Evolutionary conservation across 2,888 invertebrate species (phyloP).

Genomic region (Drosophila borborema): DNA sequence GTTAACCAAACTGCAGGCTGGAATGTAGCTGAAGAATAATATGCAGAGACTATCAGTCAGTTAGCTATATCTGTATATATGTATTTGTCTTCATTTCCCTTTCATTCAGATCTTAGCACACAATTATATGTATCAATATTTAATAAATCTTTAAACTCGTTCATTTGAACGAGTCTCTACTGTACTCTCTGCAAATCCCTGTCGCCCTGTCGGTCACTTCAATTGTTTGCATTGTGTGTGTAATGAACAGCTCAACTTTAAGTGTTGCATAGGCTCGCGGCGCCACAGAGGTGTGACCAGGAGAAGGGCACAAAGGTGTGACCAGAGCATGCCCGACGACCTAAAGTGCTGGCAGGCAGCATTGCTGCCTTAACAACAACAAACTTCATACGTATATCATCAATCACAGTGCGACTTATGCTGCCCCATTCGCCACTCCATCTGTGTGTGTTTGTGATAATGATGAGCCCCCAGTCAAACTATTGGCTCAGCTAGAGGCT

Average conservation of each 20-base stretch:
- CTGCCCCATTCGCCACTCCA: constrained; percentile 1
- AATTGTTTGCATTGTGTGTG: neutral
- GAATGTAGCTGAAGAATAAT: no score
- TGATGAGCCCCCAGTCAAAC: constrained; percentile 43
- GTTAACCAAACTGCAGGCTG: neutral
- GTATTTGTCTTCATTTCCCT: neutral
- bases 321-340: constrained; percentile 4
- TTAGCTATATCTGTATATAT: neutral
- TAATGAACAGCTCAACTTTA: constrained; percentile 23
- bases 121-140: neutral
- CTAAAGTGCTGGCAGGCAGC: constrained; percentile 1
- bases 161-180: neutral
- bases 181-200: neutral
- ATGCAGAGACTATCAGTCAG: neutral
- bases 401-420: constrained; percentile 59
- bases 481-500: constrained; percentile 9
- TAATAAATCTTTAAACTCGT: neutral
- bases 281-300: constrained; percentile 31
- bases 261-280: constrained; percentile 15
- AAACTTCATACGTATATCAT: constrained; percentile 53
- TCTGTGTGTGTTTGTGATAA: constrained; percentile 19
- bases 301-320: constrained; percentile 1
- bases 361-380: neutral
- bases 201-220: neutral
- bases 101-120: neutral